Conservation (phyloP, 2,797 vertebrate species). For the Hydrocynus forskahlii region DNA sequence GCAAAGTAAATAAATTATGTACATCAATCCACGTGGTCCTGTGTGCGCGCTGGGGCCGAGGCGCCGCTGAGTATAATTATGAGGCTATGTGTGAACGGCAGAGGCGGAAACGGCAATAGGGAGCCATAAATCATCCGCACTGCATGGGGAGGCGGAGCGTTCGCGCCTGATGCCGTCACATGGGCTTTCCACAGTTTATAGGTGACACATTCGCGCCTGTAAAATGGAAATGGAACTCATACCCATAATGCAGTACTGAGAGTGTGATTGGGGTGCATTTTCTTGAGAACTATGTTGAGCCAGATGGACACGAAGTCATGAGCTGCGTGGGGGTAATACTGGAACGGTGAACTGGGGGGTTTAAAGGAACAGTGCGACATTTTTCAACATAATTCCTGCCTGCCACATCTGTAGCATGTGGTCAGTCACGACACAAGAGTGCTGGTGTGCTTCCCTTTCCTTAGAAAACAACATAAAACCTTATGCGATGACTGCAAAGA, state of each 20-base stretch:
- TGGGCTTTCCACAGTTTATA: constrained; percentile 40
- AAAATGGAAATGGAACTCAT: constrained; percentile 52
- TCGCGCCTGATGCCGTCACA: constrained; percentile 60
- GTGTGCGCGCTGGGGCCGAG: constrained; percentile 37
- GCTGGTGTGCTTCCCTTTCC: too few relatives aligned
- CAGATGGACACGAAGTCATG: constrained; percentile 57
- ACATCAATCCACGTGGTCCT: constrained; percentile 63
- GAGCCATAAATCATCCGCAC: constrained; percentile 72
- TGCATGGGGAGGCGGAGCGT: constrained; percentile 58
- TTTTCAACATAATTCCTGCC: too few relatives aligned
- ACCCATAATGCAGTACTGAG: constrained; percentile 31
- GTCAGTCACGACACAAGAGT: too few relatives aligned
- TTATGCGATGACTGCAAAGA: too few relatives aligned
- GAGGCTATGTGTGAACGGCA: constrained; percentile 62
- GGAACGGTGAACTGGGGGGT: neutral
- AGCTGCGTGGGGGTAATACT: constrained; percentile 45
- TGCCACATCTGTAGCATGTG: too few relatives aligned
- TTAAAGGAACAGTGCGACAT: too few relatives aligned
- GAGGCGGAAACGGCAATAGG: constrained; percentile 53
- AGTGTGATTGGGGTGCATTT: neutral
- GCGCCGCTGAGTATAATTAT: constrained; percentile 71
- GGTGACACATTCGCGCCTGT: constrained; percentile 43
- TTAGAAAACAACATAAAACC: too few relatives aligned
- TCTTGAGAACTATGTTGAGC: constrained; percentile 41
- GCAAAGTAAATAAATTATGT: constrained; percentile 72